A percentile compares a stretch with the other conserved stretches of the same genome.
These are phyloP conservation scores for Heptranchias perlo DNA, from an alignment of 2,113 vertebrate genomes.

Conservation along the genomic window DNA sequence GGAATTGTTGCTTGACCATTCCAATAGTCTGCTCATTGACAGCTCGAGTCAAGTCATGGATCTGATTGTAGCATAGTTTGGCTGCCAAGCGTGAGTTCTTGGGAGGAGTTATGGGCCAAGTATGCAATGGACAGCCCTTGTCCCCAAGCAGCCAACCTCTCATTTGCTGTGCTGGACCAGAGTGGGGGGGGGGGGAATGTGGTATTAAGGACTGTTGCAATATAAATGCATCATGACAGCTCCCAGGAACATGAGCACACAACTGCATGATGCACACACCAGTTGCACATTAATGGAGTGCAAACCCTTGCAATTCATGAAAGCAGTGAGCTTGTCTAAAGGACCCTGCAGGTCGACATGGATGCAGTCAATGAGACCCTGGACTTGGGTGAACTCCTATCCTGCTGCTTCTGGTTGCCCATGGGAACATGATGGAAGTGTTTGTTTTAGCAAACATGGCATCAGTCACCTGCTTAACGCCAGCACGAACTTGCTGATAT, in stretches of 20 bases:
- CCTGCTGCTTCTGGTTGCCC: background rate
- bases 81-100: no score
- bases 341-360: background rate
- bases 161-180: background rate
- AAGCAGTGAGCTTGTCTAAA: background rate
- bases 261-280: background rate
- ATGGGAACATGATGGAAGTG: background rate
- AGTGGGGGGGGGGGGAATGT: background rate
- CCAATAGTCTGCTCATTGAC: background rate
- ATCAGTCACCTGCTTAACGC: background rate
- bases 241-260: background rate
- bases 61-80: background rate
- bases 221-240: no score
- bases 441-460: background rate
- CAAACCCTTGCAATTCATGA: background rate
- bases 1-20: background rate
- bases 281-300: background rate
- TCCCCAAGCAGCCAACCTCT: no score
- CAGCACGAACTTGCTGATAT: background rate
- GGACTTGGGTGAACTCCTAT: background rate
- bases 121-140: no score
- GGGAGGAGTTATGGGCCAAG: no score
- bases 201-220: background rate
- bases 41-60: background rate
- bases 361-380: background rate